A percentile compares a stretch with the other conserved stretches of the same genome.
Conservation (phyloP, 2,113 vertebrate genomes). For the Seriola dumerili region DNA sequence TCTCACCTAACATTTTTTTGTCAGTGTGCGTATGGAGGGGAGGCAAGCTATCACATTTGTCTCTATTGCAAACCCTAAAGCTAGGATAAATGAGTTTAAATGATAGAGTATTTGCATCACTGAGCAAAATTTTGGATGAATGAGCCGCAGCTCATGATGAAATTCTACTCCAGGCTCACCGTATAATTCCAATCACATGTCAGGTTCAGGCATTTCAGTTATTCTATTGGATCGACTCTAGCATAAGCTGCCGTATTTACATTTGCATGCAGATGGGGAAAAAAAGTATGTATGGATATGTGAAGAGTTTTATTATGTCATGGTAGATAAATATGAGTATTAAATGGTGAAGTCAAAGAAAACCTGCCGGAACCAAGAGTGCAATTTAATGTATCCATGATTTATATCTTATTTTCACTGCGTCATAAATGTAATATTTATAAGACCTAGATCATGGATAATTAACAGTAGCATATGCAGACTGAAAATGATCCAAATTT, state of each 20-base stretch:
- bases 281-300: not conserved
- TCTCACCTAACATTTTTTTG: conserved; percentile 14
- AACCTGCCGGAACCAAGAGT: not conserved
- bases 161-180: conserved; percentile 57
- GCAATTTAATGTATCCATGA: not conserved
- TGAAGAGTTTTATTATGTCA: conserved; percentile 21
- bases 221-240: conserved; percentile 39
- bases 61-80: conserved; percentile 70
- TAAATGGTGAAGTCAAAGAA: conserved; percentile 13
- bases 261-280: conserved; percentile 37
- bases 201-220: conserved; percentile 42
- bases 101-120: conserved; percentile 77
- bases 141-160: conserved; percentile 52
- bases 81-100: conserved; percentile 80
- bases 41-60: conserved; percentile 51
- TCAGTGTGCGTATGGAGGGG: not conserved
- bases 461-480: conserved; percentile 20
- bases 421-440: conserved; percentile 19
- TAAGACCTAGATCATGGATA: conserved; percentile 17
- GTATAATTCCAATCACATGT: conserved; percentile 61
- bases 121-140: conserved; percentile 77
- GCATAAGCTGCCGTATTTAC: conserved; percentile 23
- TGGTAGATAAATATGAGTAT: not conserved
- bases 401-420: not conserved
- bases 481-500: not conserved